phyloP scores from a whole-genome alignment of 2,113 vertebrate genomes.

The Planiliza haematocheilus region DNA sequence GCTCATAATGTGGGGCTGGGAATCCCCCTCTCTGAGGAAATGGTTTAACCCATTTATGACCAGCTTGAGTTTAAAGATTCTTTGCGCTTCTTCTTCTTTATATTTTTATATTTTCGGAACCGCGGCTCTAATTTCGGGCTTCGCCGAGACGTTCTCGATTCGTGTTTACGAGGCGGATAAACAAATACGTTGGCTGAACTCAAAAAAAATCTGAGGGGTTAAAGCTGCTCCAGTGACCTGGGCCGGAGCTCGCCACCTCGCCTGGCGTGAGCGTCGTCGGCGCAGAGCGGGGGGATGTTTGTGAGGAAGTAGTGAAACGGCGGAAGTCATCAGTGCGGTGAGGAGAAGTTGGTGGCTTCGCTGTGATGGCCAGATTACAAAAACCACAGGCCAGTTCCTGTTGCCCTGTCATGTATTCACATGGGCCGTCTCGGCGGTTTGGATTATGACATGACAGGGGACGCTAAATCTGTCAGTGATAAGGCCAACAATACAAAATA shows the following conservation, averaged over 20 bases:
- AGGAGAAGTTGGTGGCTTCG: conserved; percentile 52
- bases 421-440: background rate
- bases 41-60: conserved; percentile 67
- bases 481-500: too few species aligned
- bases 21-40: conserved; percentile 71
- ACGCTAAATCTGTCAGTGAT: too few species aligned
- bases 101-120: background rate
- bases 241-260: background rate
- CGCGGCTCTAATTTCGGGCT: conserved; percentile 20
- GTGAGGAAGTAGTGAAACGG: conserved; percentile 58
- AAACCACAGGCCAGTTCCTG: conserved; percentile 41
- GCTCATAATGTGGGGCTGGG: conserved; percentile 55
- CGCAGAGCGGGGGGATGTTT: conserved; percentile 21
- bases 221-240: too few species aligned
- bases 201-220: too few species aligned
- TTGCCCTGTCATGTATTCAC: background rate
- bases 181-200: too few species aligned
- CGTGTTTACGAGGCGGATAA: background rate
- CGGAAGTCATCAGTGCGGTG: conserved; percentile 60
- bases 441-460: too few species aligned
- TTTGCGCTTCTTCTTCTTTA: background rate
- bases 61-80: conserved; percentile 11
- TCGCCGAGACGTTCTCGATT: background rate
- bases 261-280: background rate
- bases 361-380: conserved; percentile 55